These are phyloP conservation scores for Chanos chanos DNA, from an alignment of 2,797 vertebrate species.

Conservation along the genomic window DNA sequence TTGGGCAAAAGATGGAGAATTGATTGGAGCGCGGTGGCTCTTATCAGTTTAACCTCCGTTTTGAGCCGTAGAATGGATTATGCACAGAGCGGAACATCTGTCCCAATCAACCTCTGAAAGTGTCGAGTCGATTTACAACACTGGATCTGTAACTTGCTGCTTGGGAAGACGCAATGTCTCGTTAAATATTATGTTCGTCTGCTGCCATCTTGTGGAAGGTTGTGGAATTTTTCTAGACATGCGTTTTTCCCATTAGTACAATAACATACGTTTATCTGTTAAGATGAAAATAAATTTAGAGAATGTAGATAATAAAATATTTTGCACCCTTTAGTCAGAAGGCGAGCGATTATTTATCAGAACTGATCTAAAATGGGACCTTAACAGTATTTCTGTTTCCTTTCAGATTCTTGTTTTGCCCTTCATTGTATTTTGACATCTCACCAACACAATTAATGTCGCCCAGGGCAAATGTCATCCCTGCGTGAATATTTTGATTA, in stretches of 20 bases:
- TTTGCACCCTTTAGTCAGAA: too few species aligned
- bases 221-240: neutral
- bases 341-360: too few species aligned
- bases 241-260: neutral
- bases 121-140: slow-evolving; percentile 16
- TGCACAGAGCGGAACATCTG: slow-evolving; percentile 35
- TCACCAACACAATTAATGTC: too few species aligned
- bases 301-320: neutral
- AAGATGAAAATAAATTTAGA: too few species aligned
- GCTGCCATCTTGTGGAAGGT: slow-evolving; percentile 70
- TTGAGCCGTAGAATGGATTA: slow-evolving; percentile 56
- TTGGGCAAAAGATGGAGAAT: slow-evolving; percentile 53
- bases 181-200: slow-evolving; percentile 40
- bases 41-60: slow-evolving; percentile 65
- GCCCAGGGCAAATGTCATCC: too few species aligned
- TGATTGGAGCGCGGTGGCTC: slow-evolving; percentile 46
- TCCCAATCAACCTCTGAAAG: slow-evolving; percentile 49
- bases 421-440: too few species aligned
- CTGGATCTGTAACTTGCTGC: neutral
- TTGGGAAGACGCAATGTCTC: neutral
- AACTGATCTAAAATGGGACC: too few species aligned
- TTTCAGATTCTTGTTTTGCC: too few species aligned
- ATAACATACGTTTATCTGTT: neutral
- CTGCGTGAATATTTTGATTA: too few species aligned
- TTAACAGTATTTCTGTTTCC: too few species aligned